Conservation (phyloP, 2,888 invertebrate genomes). For the Tanaodytes sp. region DNA sequence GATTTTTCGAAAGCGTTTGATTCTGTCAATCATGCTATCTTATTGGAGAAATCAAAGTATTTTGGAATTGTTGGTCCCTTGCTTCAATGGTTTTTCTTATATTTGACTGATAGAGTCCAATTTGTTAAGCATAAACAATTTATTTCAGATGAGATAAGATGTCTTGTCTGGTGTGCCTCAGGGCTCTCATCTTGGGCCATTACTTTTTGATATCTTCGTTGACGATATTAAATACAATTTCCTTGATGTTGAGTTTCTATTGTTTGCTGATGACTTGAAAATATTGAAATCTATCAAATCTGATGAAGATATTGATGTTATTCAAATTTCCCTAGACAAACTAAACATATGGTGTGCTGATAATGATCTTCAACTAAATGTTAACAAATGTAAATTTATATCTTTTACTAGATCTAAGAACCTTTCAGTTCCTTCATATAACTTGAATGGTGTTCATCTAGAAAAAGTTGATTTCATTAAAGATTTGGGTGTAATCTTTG, state of each 20-base stretch:
- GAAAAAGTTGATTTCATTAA: conserved; percentile 1
- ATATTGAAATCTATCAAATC: neutral
- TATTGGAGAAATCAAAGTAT: neutral
- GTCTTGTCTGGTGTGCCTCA: conserved; percentile 8
- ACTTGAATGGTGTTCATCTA: neutral
- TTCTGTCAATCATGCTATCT: conserved; percentile 6
- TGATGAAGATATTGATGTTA: neutral
- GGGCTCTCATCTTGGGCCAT: conserved; percentile 2
- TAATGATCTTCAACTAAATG: conserved; percentile 2
- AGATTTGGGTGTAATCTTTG: conserved; percentile 9
- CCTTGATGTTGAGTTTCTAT: neutral
- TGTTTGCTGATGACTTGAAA: conserved; percentile 19
- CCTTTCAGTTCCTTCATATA: neutral
- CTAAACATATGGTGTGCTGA: neutral
- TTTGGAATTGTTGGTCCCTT: neutral
- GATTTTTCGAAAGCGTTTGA: conserved; percentile 24
- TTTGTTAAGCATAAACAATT: conserved; percentile 8
- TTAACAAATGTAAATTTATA: conserved; percentile 2
- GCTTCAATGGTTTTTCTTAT: neutral
- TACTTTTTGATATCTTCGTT: conserved; percentile 15
- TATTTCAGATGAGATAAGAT: neutral
- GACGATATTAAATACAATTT: neutral
- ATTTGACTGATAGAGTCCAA: neutral
- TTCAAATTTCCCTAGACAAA: neutral
- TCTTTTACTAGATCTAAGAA: neutral